Percentiles rank a stretch among this genome's conserved stretches.
These are phyloP conservation scores for Porites divaricata DNA, from an alignment of 92 coral and sea anemone species.

Conservation along the genomic window DNA sequence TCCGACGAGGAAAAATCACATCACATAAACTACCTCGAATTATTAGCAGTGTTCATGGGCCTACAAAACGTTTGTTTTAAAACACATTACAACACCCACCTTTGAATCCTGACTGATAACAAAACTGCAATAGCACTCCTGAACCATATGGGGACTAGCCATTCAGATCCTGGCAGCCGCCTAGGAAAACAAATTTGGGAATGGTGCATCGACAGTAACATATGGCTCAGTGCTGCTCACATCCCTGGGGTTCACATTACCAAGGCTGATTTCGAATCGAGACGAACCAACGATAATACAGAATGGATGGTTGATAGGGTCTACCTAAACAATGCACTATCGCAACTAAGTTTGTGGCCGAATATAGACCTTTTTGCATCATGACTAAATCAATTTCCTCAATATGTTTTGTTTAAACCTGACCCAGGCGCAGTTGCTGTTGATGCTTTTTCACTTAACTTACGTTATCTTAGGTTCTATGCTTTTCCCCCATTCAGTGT, in stretches of 20 bases:
- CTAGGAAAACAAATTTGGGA: constrained; percentile 28
- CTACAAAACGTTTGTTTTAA: not conserved
- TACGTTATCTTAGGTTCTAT: constrained; percentile 16
- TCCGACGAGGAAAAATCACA: not conserved
- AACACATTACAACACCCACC: not conserved
- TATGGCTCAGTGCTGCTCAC: constrained; percentile 35
- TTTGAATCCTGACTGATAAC: constrained; percentile 15
- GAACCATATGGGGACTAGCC: constrained; percentile 40
- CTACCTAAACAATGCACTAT: not conserved
- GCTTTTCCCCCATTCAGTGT: constrained; percentile 47
- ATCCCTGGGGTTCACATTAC: constrained; percentile 24
- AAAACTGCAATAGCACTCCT: constrained; percentile 21
- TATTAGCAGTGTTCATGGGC: not conserved
- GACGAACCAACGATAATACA: not conserved
- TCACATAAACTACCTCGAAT: no score
- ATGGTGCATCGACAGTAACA: constrained; percentile 21
- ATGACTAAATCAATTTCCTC: not conserved
- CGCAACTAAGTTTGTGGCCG: not conserved
- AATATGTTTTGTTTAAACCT: not conserved
- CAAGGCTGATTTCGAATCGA: constrained; percentile 18
- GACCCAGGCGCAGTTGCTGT: constrained; percentile 17
- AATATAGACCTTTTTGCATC: constrained; percentile 12
- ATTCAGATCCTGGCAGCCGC: constrained; percentile 10
- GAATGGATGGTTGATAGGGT: constrained; percentile 10
- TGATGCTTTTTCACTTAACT: constrained; percentile 9